Conservation (phyloP, 2,888 invertebrate species). For the Scaptomyza parva region DNA sequence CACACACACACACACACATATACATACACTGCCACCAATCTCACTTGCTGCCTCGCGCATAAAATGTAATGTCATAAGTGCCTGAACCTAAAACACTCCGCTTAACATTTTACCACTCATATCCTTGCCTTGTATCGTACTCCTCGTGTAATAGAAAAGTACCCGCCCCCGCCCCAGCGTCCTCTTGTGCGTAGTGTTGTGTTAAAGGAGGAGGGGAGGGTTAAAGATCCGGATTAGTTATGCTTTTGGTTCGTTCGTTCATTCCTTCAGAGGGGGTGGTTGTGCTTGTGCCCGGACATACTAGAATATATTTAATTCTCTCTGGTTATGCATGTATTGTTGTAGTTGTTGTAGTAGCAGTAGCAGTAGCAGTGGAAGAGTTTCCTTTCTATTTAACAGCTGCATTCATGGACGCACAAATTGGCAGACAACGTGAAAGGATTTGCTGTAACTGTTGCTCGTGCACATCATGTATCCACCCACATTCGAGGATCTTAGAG, state of each 20-base stretch:
- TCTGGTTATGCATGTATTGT: slow-evolving; percentile 73
- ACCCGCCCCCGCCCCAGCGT: slow-evolving; percentile 1
- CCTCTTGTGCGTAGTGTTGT: slow-evolving; percentile 2
- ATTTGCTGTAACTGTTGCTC: slow-evolving; percentile 66
- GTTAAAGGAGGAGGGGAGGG: slow-evolving; percentile 29
- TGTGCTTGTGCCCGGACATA: slow-evolving; percentile 49
- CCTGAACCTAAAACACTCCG: slow-evolving; percentile 78
- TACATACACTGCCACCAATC: slow-evolving; percentile 16
- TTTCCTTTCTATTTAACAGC: slow-evolving; percentile 66
- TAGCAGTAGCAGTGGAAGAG: too few species aligned
- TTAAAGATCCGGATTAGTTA: slow-evolving; percentile 74
- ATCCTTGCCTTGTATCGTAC: slow-evolving; percentile 42
- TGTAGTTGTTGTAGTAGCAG: too few species aligned
- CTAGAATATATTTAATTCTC: slow-evolving; percentile 69
- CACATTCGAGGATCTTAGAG: not conserved
- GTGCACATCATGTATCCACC: not conserved
- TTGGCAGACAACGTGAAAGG: slow-evolving; percentile 65
- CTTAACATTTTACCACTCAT: slow-evolving; percentile 72
- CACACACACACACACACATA: slow-evolving; percentile 24
- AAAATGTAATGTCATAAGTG: slow-evolving; percentile 80
- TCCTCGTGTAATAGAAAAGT: slow-evolving; percentile 55
- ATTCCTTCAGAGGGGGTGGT: slow-evolving; percentile 20
- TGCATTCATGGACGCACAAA: slow-evolving; percentile 75
- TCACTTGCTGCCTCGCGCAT: slow-evolving; percentile 32
- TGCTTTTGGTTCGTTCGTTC: slow-evolving; percentile 69